Evolutionary conservation across 2,888 invertebrate species (phyloP), one percentile per base, ranked within the genome.

Genomic region (Lycocerus yunnanus): DNA sequence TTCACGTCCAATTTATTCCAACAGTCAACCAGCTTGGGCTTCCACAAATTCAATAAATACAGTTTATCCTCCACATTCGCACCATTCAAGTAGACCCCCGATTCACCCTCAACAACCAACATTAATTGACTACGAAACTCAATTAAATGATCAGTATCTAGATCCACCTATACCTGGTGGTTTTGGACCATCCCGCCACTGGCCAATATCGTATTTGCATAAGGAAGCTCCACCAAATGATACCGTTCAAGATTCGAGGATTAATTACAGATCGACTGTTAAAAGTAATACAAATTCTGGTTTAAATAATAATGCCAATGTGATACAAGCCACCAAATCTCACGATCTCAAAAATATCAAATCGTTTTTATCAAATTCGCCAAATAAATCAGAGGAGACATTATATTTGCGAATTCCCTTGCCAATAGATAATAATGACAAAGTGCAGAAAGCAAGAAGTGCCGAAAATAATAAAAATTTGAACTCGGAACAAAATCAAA

Each of bases 151-250:
- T 0, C 86, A 87, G 58, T 88, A 86, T 80, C 79, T 87, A 58
- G 88, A 88, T 15, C 89, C 89, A 1, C 88, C 89, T 0, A 85
- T 86, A 68, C 88, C 89, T 3, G 89, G 88, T n/a, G 86, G 86
- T 15, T 88, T 89, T 68, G 89, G 89, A 9, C 85, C 83, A 79
- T 82, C 87, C 0, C 86, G 90, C 16, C 85, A 88, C 74, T 95
- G 95, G 94, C 95, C 95, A 0, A 92, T 95, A 15, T 93, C 94
- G 0, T 96, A 95, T 84, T 88, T 95, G 0, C 95, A 96, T 83
- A 92, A 92, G 84, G 92, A 93, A 75, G 91, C 92, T 43, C 95
- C 96, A 3, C 95, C 95, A 0, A 94, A 94, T 83, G 79, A 92
- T 82, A 71, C 77, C 10, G 21, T 70, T 9, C 60, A 75, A 10